Evolutionary conservation across 1,140 invertebrate genomes (phyloP).

Genomic region (Arion vulgaris): DNA sequence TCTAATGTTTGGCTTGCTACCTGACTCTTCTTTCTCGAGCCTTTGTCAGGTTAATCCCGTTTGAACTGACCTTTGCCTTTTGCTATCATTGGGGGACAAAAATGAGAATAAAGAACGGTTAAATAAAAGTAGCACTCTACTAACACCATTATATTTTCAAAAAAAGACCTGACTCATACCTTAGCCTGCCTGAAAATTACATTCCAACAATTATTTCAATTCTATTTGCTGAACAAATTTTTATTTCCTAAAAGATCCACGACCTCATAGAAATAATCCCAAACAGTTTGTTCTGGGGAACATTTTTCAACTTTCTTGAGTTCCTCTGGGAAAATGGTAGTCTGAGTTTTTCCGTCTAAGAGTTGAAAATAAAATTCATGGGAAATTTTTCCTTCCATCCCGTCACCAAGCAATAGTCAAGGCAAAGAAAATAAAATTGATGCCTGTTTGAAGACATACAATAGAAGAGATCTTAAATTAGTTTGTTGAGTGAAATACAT

Average conservation of each 20-base stretch:
- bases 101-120: constrained; percentile 10
- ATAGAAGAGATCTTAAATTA: not conserved
- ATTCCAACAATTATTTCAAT: no score
- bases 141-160: no score
- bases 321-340: constrained; percentile 78
- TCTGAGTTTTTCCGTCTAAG: constrained; percentile 75
- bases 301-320: constrained; percentile 80
- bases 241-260: not conserved
- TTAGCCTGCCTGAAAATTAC: no score
- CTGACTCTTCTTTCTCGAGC: constrained; percentile 40
- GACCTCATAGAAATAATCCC: constrained; percentile 87
- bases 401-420: constrained; percentile 70
- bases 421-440: constrained; percentile 66
- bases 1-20: constrained; percentile 67
- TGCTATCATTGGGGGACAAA: constrained; percentile 60
- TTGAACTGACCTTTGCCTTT: constrained; percentile 71
- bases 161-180: no score
- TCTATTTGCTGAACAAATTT: no score
- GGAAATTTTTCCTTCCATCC: constrained; percentile 70
- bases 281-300: constrained; percentile 79
- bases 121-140: no score
- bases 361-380: constrained; percentile 68
- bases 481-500: no score
- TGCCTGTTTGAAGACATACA: constrained; percentile 46
- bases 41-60: constrained; percentile 73